Conservation (phyloP, 2,888 invertebrate species). For the Sphaerophoria rueppellii region DNA sequence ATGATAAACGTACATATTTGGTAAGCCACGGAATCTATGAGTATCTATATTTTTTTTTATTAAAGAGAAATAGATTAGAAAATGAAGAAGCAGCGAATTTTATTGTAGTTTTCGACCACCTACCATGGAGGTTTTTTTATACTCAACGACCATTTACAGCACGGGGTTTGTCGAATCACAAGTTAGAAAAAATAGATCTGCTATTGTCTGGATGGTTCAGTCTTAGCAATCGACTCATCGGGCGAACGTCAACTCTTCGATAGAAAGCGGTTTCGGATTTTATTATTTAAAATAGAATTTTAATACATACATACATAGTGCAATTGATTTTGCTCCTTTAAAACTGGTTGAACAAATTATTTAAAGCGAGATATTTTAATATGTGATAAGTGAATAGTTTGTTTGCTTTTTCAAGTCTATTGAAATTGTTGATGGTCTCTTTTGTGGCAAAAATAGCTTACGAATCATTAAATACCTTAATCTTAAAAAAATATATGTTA, state of each 20-base stretch:
- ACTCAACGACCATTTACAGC: constrained; percentile 13
- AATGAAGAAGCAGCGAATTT: constrained; percentile 64
- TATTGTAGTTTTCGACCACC: constrained; percentile 74
- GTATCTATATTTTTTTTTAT: constrained; percentile 18
- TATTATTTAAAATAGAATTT: background rate
- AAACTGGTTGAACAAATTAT: no score
- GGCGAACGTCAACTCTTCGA: constrained; percentile 74
- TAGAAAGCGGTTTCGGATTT: constrained; percentile 45
- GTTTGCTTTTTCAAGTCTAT: no score
- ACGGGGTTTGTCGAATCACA: constrained; percentile 71
- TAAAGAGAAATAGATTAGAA: constrained; percentile 42
- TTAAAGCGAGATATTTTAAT: no score
- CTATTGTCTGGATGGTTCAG: constrained; percentile 78
- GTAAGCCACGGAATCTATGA: constrained; percentile 44
- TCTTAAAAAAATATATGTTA: no score
- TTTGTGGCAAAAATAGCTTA: no score
- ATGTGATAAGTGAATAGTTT: no score
- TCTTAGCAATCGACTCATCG: constrained; percentile 79
- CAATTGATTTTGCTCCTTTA: no score
- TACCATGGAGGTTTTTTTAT: constrained; percentile 12
- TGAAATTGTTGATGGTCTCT: no score
- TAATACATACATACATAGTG: background rate
- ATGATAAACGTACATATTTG: constrained; percentile 70
- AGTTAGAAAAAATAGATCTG: constrained; percentile 73
- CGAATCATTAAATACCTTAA: no score